These are phyloP conservation scores for Gymnocypris eckloni DNA, from an alignment of 2,797 vertebrate species.

Conservation along the genomic window DNA sequence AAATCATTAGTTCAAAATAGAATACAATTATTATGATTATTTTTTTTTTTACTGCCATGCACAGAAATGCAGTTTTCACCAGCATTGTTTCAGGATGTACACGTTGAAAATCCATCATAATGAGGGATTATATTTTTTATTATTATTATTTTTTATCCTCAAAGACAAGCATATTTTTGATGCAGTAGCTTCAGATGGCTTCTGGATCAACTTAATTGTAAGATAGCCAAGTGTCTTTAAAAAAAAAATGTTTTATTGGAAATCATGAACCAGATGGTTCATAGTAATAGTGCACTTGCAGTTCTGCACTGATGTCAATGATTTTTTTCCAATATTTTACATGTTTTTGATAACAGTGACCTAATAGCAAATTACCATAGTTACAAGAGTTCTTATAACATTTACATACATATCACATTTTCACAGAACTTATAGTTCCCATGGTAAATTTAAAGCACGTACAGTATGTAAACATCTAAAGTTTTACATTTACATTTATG, in stretches of 20 bases:
- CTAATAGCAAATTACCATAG: not conserved
- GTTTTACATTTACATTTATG: not conserved
- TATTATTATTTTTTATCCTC: not conserved
- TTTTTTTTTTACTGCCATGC: not conserved
- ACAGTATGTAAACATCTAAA: not conserved
- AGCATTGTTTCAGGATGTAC: slow-evolving; percentile 1
- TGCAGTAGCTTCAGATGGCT: not conserved
- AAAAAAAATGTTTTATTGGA: not conserved
- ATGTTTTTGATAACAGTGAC: not conserved
- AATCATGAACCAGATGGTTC: not conserved
- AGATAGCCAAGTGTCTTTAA: not conserved
- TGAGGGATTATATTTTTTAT: not conserved
- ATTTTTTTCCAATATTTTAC: not conserved
- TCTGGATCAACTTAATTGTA: not conserved
- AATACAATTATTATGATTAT: no score
- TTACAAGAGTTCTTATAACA: not conserved
- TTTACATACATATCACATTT: not conserved
- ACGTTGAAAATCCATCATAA: slow-evolving; percentile 11
- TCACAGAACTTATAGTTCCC: not conserved
- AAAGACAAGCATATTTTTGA: not conserved
- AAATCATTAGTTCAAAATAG: not conserved
- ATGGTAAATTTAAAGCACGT: not conserved
- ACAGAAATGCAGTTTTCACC: slow-evolving; percentile 5
- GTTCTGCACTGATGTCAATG: not conserved
- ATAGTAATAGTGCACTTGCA: not conserved